Percentiles rank a stretch among this genome's conserved stretches.
These are phyloP conservation scores for Anarhynchus alexandrinus DNA, from an alignment of 2,113 vertebrate genomes.

Conservation along the genomic window DNA sequence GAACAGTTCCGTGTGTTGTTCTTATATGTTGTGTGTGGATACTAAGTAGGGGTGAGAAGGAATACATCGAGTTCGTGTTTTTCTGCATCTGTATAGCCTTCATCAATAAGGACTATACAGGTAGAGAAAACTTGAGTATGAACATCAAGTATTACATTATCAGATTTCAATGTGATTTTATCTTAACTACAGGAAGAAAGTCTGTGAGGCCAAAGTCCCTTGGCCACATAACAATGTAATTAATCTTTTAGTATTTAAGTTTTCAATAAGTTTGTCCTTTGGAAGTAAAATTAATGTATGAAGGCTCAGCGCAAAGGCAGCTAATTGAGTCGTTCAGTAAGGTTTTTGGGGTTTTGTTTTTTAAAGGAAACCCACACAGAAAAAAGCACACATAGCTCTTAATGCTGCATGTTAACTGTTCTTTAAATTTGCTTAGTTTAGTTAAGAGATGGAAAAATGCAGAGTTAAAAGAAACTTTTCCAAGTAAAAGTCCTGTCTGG, in stretches of 20 bases:
- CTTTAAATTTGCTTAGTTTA: background rate
- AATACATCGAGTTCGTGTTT: background rate
- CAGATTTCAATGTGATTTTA: background rate
- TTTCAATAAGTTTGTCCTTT: background rate
- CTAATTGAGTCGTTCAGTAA: background rate
- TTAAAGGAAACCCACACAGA: background rate
- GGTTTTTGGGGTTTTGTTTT: background rate
- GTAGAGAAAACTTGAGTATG: background rate
- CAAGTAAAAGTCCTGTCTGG: background rate
- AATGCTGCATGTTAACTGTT: background rate
- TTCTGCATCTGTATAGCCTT: background rate
- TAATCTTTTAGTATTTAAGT: background rate
- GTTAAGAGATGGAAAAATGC: background rate
- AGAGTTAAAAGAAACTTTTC: background rate
- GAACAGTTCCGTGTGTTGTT: background rate
- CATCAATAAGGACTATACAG: background rate
- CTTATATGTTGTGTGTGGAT: background rate
- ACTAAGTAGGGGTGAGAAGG: background rate
- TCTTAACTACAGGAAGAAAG: background rate
- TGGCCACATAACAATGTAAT: background rate
- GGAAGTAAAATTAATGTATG: background rate
- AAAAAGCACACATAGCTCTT: background rate
- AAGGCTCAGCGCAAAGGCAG: background rate
- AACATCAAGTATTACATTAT: background rate
- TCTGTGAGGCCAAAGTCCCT: background rate